A percentile compares a stretch with the other conserved stretches of the same genome.
Conservation (phyloP, 1,140 invertebrate genomes). For the Leptinotarsa undecemlineata region DNA sequence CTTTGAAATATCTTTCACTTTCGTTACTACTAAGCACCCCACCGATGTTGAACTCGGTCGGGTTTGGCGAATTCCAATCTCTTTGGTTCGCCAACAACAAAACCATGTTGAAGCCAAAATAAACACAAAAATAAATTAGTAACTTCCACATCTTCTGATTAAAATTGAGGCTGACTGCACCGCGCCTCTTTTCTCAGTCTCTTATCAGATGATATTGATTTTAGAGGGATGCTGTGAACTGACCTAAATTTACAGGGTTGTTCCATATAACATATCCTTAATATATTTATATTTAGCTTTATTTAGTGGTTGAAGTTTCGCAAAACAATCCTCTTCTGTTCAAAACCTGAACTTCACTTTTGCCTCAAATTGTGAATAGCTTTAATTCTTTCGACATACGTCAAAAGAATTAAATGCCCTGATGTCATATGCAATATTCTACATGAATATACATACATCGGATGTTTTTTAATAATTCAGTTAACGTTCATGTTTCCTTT, state of each 20-base stretch:
- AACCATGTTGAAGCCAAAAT: neutral
- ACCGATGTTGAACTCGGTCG: constrained; percentile 82
- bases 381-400: too few relatives aligned
- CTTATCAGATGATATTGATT: constrained; percentile 24
- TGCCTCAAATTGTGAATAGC: too few relatives aligned
- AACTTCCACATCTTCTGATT: constrained; percentile 6
- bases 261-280: neutral
- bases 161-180: neutral
- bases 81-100: constrained; percentile 17
- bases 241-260: neutral
- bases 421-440: too few relatives aligned
- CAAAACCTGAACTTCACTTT: too few relatives aligned
- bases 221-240: constrained; percentile 1
- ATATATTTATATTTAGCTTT: neutral
- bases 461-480: too few relatives aligned
- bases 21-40: constrained; percentile 83
- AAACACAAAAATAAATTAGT: neutral
- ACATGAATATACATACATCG: too few relatives aligned
- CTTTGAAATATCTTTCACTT: constrained; percentile 75
- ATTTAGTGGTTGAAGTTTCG: too few relatives aligned
- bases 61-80: constrained; percentile 59
- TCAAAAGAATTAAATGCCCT: too few relatives aligned
- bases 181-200: constrained; percentile 11
- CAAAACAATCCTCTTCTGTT: too few relatives aligned
- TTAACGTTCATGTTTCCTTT: too few relatives aligned